A percentile compares a stretch with the other conserved stretches of the same genome.
Conservation (phyloP, 2,113 vertebrate species). For the Takifugu flavidus region DNA sequence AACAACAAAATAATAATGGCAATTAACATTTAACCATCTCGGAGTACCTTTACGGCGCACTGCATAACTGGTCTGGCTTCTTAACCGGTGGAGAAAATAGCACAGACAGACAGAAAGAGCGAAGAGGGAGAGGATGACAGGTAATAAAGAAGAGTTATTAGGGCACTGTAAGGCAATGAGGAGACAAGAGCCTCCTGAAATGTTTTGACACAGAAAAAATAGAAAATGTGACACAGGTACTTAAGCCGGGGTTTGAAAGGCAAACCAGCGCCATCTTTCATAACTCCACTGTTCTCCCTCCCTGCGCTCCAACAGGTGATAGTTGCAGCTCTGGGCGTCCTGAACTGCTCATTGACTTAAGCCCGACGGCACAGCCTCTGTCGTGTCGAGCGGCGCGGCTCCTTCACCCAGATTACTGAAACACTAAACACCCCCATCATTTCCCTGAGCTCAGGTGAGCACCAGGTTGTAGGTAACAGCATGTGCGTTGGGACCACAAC, state of each 20-base stretch:
- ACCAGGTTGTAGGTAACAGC: conserved; percentile 14
- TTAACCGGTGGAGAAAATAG: not conserved
- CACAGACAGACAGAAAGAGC: not conserved
- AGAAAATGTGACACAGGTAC: conserved; percentile 65
- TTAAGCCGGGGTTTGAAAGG: conserved; percentile 53
- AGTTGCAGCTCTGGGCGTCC: conserved; percentile 15
- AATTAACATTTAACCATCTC: not conserved
- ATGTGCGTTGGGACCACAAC: not conserved
- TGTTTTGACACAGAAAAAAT: conserved; percentile 68
- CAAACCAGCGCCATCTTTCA: conserved; percentile 28
- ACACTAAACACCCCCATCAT: conserved; percentile 40
- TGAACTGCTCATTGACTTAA: conserved; percentile 24
- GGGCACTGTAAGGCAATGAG: conserved; percentile 56
- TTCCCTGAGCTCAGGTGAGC: conserved; percentile 35
- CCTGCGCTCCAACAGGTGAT: conserved; percentile 10
- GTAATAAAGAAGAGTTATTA: conserved; percentile 66
- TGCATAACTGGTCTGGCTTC: not conserved
- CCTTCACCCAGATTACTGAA: conserved; percentile 19
- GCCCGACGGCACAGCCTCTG: conserved; percentile 11
- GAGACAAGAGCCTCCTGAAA: conserved; percentile 52
- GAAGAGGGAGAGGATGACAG: conserved; percentile 12
- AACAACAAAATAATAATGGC: not conserved
- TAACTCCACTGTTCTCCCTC: not conserved
- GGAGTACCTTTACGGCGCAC: not conserved
- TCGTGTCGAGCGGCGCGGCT: conserved; percentile 5